Percentiles rank a stretch among this genome's conserved stretches.
phyloP scores from a whole-genome alignment of 92 coral and sea anemone species.

The Phenganax subtilis region DNA sequence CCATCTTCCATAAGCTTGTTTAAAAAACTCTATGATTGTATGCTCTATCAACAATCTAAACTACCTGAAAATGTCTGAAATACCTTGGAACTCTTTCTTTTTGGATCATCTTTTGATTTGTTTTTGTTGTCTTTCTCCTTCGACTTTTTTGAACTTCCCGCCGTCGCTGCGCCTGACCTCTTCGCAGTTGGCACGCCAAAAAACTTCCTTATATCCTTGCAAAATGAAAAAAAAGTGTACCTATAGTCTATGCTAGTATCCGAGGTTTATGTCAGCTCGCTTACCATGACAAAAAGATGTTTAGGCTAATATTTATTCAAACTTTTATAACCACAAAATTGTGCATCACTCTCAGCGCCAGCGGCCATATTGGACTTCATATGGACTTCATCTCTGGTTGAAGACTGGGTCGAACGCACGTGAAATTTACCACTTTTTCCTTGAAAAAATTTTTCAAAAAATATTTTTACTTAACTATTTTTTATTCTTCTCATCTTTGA shows the following conservation, averaged over 20 bases:
- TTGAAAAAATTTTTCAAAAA: too few relatives aligned
- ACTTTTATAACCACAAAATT: neutral
- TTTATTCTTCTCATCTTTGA: too few relatives aligned
- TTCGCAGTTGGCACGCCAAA: neutral
- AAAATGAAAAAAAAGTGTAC: neutral
- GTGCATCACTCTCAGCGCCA: too few relatives aligned
- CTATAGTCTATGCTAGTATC: neutral
- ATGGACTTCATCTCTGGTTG: too few relatives aligned
- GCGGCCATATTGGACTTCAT: too few relatives aligned
- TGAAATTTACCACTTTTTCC: too few relatives aligned
- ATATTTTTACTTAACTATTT: too few relatives aligned
- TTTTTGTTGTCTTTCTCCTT: neutral
- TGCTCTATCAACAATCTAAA: too few relatives aligned
- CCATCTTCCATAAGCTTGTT: too few relatives aligned
- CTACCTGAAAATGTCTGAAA: neutral
- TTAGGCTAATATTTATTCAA: neutral
- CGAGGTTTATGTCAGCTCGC: neutral
- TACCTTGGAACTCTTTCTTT: neutral
- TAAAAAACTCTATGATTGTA: too few relatives aligned
- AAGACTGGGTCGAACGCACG: too few relatives aligned
- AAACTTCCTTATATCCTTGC: constrained; percentile 1
- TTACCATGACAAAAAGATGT: neutral
- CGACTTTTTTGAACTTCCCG: constrained; percentile 16
- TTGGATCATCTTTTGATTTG: neutral
- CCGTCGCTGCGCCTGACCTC: neutral